phyloP scores from a whole-genome alignment of 2,888 invertebrate species.

The Lymantria dispar region DNA sequence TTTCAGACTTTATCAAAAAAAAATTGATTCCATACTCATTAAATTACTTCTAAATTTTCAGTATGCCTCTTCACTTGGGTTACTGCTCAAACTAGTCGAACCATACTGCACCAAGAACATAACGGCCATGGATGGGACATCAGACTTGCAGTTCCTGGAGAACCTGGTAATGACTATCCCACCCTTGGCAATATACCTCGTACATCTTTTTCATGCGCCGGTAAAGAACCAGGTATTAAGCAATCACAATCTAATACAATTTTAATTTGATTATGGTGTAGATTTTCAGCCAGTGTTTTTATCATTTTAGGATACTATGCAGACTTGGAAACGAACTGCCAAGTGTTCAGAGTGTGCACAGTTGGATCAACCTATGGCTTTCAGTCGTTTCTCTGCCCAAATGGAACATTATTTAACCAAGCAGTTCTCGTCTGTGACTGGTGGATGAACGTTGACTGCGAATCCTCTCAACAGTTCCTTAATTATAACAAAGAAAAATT shows the following conservation, averaged over 20 bases:
- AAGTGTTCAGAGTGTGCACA: constrained; percentile 86
- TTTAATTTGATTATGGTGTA: not conserved
- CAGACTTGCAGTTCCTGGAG: constrained; percentile 84
- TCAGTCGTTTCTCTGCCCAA: constrained; percentile 85
- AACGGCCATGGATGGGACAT: constrained; percentile 80
- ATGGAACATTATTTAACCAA: constrained; percentile 86
- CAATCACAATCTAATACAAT: not conserved
- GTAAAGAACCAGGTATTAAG: constrained; percentile 78
- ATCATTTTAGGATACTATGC: constrained; percentile 83
- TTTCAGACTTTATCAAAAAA: too few relatives aligned
- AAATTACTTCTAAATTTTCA: constrained; percentile 23
- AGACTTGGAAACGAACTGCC: constrained; percentile 85
- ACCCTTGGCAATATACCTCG: constrained; percentile 81
- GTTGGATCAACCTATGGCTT: constrained; percentile 77
- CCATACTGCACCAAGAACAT: constrained; percentile 54
- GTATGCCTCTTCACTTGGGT: constrained; percentile 42
- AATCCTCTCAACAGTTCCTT: constrained; percentile 62
- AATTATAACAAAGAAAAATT: constrained; percentile 70
- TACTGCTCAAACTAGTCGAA: constrained; percentile 51
- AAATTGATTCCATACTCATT: too few relatives aligned
- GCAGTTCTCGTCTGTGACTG: constrained; percentile 85
- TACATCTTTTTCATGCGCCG: constrained; percentile 84
- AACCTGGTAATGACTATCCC: constrained; percentile 86
- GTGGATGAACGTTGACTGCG: constrained; percentile 86
- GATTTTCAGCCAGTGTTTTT: not conserved